A percentile compares a stretch with the other conserved stretches of the same genome.
These are phyloP conservation scores for Clistopyga incitator DNA, from an alignment of 2,888 invertebrate genomes.

Conservation along the genomic window DNA sequence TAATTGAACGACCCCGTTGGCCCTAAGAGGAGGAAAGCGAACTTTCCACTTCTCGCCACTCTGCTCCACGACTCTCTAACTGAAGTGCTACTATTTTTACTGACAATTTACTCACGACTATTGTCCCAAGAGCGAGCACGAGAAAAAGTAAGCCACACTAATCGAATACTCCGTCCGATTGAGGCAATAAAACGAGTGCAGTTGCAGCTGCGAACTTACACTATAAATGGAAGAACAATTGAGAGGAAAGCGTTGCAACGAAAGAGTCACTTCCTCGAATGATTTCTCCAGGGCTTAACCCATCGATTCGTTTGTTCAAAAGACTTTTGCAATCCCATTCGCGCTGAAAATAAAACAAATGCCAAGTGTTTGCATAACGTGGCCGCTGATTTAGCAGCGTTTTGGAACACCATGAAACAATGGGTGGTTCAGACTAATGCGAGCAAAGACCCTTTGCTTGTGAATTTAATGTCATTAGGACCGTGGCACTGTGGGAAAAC, in stretches of 20 bases:
- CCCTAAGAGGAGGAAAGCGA: background rate
- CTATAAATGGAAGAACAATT: background rate
- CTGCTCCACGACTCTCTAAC: background rate
- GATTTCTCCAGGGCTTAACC: conserved; percentile 6
- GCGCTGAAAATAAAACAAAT: background rate
- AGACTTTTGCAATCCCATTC: background rate
- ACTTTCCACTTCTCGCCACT: conserved; percentile 19
- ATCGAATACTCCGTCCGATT: conserved; percentile 15
- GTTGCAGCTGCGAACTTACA: background rate
- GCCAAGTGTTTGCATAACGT: background rate
- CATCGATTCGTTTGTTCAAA: background rate
- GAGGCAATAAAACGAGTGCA: background rate
- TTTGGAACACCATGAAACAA: conserved; percentile 1
- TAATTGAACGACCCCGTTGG: conserved; percentile 29
- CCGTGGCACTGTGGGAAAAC: conserved; percentile 7
- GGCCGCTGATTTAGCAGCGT: background rate
- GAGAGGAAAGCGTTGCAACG: conserved; percentile 1
- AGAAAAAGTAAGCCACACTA: conserved; percentile 10
- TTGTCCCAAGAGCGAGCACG: conserved; percentile 22
- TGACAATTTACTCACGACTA: conserved; percentile 41
- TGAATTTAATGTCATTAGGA: conserved; percentile 18
- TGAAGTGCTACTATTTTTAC: background rate
- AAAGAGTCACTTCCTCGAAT: background rate
- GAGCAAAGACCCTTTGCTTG: background rate
- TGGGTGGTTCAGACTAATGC: background rate